Evolutionary conservation across 2,888 invertebrate species (phyloP).

Genomic region (Julus scanicus): DNA sequence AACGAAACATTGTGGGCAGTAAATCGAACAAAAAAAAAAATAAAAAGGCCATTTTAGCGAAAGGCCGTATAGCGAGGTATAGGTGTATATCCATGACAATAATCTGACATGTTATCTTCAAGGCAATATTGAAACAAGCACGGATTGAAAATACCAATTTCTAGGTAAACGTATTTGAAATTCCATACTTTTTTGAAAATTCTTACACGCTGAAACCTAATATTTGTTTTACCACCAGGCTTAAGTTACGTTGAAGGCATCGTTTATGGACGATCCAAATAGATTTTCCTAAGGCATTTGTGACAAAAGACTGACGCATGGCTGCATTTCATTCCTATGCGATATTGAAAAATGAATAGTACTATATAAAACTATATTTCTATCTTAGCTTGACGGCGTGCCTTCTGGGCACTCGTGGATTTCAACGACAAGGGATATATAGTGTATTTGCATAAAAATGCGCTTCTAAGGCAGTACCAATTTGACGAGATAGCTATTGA

Average conservation of each 20-base stretch:
- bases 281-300: neutral
- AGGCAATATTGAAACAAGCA: too few species aligned
- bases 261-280: neutral
- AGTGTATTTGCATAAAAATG: constrained; percentile 7
- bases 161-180: too few species aligned
- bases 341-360: constrained; percentile 19
- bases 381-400: neutral
- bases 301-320: neutral
- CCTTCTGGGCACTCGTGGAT: neutral
- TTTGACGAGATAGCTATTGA: constrained; percentile 17
- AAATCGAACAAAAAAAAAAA: too few species aligned
- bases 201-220: too few species aligned
- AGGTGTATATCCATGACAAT: too few species aligned
- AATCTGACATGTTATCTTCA: too few species aligned
- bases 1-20: too few species aligned
- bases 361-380: neutral
- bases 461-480: neutral
- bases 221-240: too few species aligned
- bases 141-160: too few species aligned
- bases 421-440: neutral
- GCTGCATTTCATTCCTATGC: neutral
- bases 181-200: too few species aligned
- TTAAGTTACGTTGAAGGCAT: neutral
- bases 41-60: too few species aligned
- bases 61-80: too few species aligned